Base-by-base conservation (phyloP, 2,888 invertebrate species). In the Apoderus coryli region DNA sequence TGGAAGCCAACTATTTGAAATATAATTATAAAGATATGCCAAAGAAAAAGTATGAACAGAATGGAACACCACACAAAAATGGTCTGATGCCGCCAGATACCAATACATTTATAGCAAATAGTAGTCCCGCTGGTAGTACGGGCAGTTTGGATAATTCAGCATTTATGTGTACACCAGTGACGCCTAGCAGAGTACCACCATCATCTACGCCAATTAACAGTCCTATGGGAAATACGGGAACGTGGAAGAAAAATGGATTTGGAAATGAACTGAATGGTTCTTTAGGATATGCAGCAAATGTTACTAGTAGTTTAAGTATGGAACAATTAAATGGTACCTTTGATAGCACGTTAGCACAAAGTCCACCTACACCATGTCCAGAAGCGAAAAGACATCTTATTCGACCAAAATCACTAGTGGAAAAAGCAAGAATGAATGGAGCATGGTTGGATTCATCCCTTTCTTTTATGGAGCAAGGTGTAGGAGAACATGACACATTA, bases 391-490 rank as follows among this genome's bases (percentile, higher is more conserved):
- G 75, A 27, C 71, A 76, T 9, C 63, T 88, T 15, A 63, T 92
- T 31, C 69, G 81, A 35, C 93, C 93, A 11, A 88, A 82, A 52
- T 78, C 81, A 23, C 66, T 89, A 24, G 68, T 86, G 37, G 92
- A 95, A 57, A 76, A 84, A 41, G 93, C 93, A 1, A 73, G 93
- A 35, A 80, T 93, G 70, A 95, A 89, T 61, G 86, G 88, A 30
- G 85, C 81, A 72, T 96, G 96, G 96, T 61, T 98, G 38, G 95
- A 98, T 58, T 96, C 96, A 0, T 95, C 95, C 0, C 65, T 89
- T 22, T 96, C 96, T 0, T 82, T 98, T 42, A 95, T 96, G 95
- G 98, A 99, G 60, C 98, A 99, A 58, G 93, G 90, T 29, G 79
- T 98, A 10, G 69, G 81, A 39, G 95, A 96, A 57, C 89, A 79